phyloP scores from a whole-genome alignment of 2,113 vertebrate species.

The Takifugu flavidus region DNA sequence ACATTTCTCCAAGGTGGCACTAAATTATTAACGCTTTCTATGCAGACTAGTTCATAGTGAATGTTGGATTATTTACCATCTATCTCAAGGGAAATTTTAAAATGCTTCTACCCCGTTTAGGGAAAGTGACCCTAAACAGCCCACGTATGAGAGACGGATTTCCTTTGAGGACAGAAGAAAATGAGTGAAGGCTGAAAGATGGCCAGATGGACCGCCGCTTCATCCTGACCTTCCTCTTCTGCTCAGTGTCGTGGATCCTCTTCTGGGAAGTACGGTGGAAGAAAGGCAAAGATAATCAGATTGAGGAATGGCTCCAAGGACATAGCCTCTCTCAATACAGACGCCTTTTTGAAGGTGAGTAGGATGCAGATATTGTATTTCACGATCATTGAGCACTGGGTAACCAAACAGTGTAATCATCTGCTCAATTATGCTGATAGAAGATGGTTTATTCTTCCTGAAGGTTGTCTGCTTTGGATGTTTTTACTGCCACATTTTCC shows the following conservation, averaged over 20 bases:
- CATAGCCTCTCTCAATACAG: conserved; percentile 81
- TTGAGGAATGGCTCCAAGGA: conserved; percentile 79
- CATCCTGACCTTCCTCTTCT: conserved; percentile 76
- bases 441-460: no score
- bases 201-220: conserved; percentile 82
- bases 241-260: conserved; percentile 77
- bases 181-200: conserved; percentile 70
- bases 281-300: conserved; percentile 74
- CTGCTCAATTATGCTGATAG: no score
- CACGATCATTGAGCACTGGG: background rate
- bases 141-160: conserved; percentile 28
- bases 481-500: background rate
- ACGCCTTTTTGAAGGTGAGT: conserved; percentile 86
- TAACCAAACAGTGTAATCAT: background rate
- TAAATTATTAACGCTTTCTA: conserved; percentile 54
- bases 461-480: background rate
- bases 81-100: background rate
- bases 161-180: conserved; percentile 47
- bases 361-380: conserved; percentile 2
- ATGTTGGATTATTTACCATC: background rate
- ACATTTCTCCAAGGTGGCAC: conserved; percentile 24
- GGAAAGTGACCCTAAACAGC: conserved; percentile 7
- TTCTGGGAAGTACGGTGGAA: conserved; percentile 83
- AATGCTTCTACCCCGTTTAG: background rate
- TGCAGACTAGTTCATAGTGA: conserved; percentile 10